Base-by-base conservation (phyloP, 1,140 invertebrate genomes). In the Bombus superbus region DNA sequence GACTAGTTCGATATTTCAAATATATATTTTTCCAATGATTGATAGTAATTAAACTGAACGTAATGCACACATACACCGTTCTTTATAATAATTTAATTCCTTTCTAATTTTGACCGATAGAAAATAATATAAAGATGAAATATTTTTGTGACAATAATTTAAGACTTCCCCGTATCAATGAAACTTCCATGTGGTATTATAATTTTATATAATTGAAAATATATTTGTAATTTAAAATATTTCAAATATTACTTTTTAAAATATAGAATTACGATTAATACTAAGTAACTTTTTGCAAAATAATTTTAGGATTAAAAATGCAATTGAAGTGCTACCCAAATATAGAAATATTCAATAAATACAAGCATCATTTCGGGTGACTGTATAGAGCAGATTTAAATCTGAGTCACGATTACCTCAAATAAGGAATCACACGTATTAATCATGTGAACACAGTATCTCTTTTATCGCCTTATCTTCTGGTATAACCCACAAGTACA, bases 401-500 rank as follows among this genome's bases (percentile, higher is more conserved):
- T 5, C 32, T 74, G n/a, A 62, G 13, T 62, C 40, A 64, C 59
- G 35, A 35, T 64, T 44, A 64, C n/a, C 11, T 62, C 22, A 5
- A 22, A 25, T 40, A 71, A 35, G 22, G 4, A 22, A 81, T 15
- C 15, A 42, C 28, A 11, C 6, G 5, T 5, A 8, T 4, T 47
- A 40, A 32, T 57, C 28, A 38, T 40, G 22, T 8, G 4, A 22
- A 1, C 18, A 22, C 22, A 0, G 3, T 59, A 81, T 59, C 38
- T 32, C 18, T 42, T 42, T 81, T 62, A 81, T 81, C 68, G 18
- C 44, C 22, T 78, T 78, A 66, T 78, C 59, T 42, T 28, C 0
- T 25, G 77, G 47, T 79, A 79, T 28, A 15, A 38, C 3, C 10
- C 1, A 44, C 13, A 38, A n/a, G 22, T 42, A 18, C 3, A 10